Conservation (phyloP, 2,797 vertebrate species). For the Esox masquinongy region DNA sequence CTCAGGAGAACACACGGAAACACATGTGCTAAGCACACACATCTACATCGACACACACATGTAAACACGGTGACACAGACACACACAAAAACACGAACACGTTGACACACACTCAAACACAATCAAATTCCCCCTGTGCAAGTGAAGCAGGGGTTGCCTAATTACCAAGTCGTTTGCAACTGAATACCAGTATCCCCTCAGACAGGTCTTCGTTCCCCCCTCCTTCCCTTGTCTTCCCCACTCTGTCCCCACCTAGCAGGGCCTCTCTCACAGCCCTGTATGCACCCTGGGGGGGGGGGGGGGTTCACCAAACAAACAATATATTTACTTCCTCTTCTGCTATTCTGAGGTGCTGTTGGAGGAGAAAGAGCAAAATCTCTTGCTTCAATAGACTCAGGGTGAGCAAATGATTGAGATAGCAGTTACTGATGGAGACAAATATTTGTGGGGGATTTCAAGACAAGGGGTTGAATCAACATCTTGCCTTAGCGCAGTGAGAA, state of each 20-base stretch:
- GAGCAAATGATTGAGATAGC: not conserved
- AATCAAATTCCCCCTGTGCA: slow-evolving; percentile 68
- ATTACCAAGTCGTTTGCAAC: slow-evolving; percentile 81
- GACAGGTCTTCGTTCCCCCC: slow-evolving; percentile 49
- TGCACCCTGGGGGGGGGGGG: slow-evolving; percentile 18
- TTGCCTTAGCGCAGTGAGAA: not conserved
- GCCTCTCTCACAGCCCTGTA: slow-evolving; percentile 45
- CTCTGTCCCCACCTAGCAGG: slow-evolving; percentile 30
- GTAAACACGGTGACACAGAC: slow-evolving; percentile 11
- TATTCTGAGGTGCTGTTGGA: slow-evolving; percentile 29
- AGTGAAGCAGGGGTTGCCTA: slow-evolving; percentile 75
- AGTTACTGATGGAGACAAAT: slow-evolving; percentile 2
- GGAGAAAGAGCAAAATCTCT: slow-evolving; percentile 39
- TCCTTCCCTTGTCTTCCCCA: slow-evolving; percentile 13
- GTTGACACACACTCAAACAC: slow-evolving; percentile 41
- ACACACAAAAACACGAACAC: slow-evolving; percentile 48
- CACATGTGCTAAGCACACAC: slow-evolving; percentile 47
- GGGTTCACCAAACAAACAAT: slow-evolving; percentile 54
- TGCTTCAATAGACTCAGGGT: slow-evolving; percentile 8
- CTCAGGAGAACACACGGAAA: slow-evolving; percentile 48
- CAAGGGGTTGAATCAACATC: not conserved
- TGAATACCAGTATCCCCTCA: slow-evolving; percentile 72
- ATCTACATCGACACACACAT: slow-evolving; percentile 41
- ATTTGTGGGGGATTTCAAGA: not conserved
- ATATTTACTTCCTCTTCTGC: slow-evolving; percentile 49